Evolutionary conservation across 2,113 vertebrate species (phyloP), one percentile per base, ranked within the genome.

Genomic region (Micronycteris hirsuta): DNA sequence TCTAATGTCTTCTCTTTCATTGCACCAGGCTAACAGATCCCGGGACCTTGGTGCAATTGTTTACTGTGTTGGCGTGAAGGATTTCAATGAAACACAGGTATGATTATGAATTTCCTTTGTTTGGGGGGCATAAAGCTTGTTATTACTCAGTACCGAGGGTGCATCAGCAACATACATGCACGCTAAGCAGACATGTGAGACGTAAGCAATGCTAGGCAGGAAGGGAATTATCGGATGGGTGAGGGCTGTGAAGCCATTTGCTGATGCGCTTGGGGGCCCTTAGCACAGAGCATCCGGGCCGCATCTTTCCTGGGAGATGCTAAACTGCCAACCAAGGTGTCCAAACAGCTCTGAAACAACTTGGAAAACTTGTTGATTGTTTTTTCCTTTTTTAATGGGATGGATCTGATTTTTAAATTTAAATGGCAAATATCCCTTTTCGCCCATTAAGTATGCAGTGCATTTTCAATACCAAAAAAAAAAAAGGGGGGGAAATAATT

Each of bases 1-100:
- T 93, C 81, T 94, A 86, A 96, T 54, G 24, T 24, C 26, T 19
- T 80, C 58, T 81, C 26, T 97, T 54, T 89, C 90, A 41, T 96
- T 65, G 0, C 97, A 96, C 68, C 97, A 99, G 99, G 99, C 99
- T 4, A 99, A 99, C 94, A 99, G 99, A 83, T 99, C 99, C 0
- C 98, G 99, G 47, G 99, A 99, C 87, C 98, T 99, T 83, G 99
- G 99, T 41, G 99, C 99, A 22, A 99, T 99, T 0, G 99, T 99
- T 19, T 99, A 99, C 92, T 99, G 99, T 5, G 99, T 99, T 4
- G 99, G 99, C 0, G 99, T 99, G 96, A 99, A 99, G 93, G 99
- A 99, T 98, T 99, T 99, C 99, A 99, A 99, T 86, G 99, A 99
- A 98, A 99, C 99, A 26, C 99, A 99, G 99, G 99, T 99, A 98